Evolutionary conservation across 1,140 invertebrate species (phyloP), one percentile per base, ranked within the genome.

Genomic region (Teleogryllus occipitalis): DNA sequence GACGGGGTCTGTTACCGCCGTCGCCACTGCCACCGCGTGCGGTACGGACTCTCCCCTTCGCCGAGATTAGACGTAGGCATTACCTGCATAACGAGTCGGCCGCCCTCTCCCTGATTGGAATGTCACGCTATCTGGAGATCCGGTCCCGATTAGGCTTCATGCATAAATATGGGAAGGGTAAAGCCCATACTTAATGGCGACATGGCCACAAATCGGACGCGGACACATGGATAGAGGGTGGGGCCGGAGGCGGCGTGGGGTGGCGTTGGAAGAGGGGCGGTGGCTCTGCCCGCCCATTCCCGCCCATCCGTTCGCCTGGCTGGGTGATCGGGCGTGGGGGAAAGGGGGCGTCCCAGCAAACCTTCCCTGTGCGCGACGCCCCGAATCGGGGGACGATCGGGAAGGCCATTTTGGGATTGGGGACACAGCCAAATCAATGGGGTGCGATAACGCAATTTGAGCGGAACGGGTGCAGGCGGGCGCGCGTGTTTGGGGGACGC

Each of bases 381-480:
- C 18, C 54, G 54, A 65, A 65, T 65, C 10, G 54, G 18, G 54
- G 18, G 54, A 18, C 10, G 10, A 65, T 65, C 54, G 54, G 54
- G 27, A 39, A 39, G 27, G 27, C 27, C 27, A 5, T 39, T 39
- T 39, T 39, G 27, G 10, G 54, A 65, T 77, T 77, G 46, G 76
- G 75, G 76, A 77, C 46, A 21, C n/a, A 8, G 76, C 8, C 49
- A 78, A 78, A 72, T 78, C 77, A 78, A 65, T 78, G 77, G 49
- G 49, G 77, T 78, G 54, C 54, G 77, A 78, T 78, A 78, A 78
- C 77, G 72, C 54, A 78, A 78, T 78, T 78, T 78, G 77, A 72
- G 54, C 77, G 77, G 27, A 48, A 22, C 49, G 14, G n/a, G n/a
- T 21, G n/a, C 8, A 12, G 6, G 77, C 8, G 21, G 27, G 77